Base-by-base conservation (phyloP, 1,140 invertebrate species). In the Drosophila busckii region DNA sequence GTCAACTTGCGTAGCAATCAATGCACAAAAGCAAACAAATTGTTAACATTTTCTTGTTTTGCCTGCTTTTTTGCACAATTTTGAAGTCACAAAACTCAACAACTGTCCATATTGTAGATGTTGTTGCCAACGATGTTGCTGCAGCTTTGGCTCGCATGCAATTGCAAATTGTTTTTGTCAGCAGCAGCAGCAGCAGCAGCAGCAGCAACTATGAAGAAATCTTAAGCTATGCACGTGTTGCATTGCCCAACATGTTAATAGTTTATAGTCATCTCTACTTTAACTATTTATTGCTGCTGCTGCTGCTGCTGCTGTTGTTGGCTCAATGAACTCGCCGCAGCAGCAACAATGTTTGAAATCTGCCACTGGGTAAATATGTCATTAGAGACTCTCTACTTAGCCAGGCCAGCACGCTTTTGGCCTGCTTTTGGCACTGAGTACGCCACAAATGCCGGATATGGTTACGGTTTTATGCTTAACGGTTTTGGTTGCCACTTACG, bases 31-130 rank as follows among this genome's bases (percentile, higher is more conserved):
- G 56, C 40, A 70, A 50, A 54, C 42, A 62, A 78, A 78, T 78
- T 58, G 73, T 67, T 71, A 44, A 32, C 62, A 76, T 71, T 76
- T 78, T 49, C 46, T 71, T 71, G 20, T 71, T 23, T 49, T 31
- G 38, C 25, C 38, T 40, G 10, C 42, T 25, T 17, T 19, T n/a
- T 28, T 16, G 15, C 23, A 7, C 22, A 9, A 7, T 16, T 20
- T 23, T 29, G n/a, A n/a, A n/a, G n/a, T n/a, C n/a, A n/a, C n/a
- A n/a, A n/a, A n/a, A n/a, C n/a, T n/a, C n/a, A n/a, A n/a, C n/a
- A n/a, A n/a, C n/a, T n/a, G n/a, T n/a, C n/a, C n/a, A n/a, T n/a
- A n/a, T n/a, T n/a, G n/a, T n/a, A n/a, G n/a, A n/a, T n/a, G n/a
- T 15, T 10, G 4, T 4, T 35, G 7, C 8, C 4, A 12, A 16